Base-by-base conservation (phyloP, 2,888 invertebrate species). In the Galerucella calmariensis region DNA sequence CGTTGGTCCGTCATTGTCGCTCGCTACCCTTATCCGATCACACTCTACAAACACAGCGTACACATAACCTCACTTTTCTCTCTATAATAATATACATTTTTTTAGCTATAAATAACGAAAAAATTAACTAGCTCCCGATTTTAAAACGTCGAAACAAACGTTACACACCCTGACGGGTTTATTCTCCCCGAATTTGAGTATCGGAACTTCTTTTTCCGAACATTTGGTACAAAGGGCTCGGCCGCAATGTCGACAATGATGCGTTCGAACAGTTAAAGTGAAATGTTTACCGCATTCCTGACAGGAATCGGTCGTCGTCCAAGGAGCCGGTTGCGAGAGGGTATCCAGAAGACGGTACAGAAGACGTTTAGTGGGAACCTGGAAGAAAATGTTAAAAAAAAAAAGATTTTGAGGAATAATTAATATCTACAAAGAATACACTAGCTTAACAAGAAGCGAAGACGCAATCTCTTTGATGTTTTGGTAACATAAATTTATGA, bases 201-300 rank as follows among this genome's bases (percentile, higher is more conserved):
- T 98, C 41, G 98, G 98, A 81, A 98, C 95, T 85, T 97, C 97
- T 86, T 95, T 95, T 83, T 93, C 94, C 1, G 97, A 97, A 86
- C 99, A 99, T 86, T 95, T 95, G 82, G 93, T 93, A 89, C 98
- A 99, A 71, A 98, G 88, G 83, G 97, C 92, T 73, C 98, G 91
- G 3, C 98, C 98, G 88, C 98, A 99, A 86, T 99, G 98, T 14
- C 98, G 95, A 86, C 98, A 98, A 86, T 98, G 98, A 88, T 98
- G 98, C 86, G 95, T 97, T 74, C 98, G 90, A 89, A 95, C 95
- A 73, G 97, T 97, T 70, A 99, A 91, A 2, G 95, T 93, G 89
- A 99, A 99, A 87, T 95, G 96, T 78, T 94, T 92, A 65, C 93
- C 94, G 88, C 98, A 98, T 87, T 99, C 98, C 84, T 97, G 92